Percentiles rank a stretch among this genome's conserved stretches.
Evolutionary conservation across 2,888 invertebrate species (phyloP).

Genomic region (Protodeltote pygarga): DNA sequence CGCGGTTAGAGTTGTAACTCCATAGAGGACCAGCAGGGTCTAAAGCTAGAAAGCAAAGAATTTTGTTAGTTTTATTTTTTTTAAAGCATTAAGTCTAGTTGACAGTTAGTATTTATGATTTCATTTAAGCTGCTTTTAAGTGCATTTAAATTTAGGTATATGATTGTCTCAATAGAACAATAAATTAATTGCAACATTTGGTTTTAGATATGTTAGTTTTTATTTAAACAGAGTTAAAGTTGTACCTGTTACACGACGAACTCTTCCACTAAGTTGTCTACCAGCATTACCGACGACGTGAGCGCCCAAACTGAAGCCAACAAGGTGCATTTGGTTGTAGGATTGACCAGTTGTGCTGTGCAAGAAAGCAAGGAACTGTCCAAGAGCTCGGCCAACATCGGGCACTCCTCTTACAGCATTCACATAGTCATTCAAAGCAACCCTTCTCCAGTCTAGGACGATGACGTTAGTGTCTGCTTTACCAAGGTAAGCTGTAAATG

Average conservation of each 20-base stretch:
- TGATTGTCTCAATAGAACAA: not conserved
- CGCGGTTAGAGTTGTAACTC: slow-evolving; percentile 50
- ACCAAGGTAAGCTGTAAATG: slow-evolving; percentile 60
- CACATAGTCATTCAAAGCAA: slow-evolving; percentile 62
- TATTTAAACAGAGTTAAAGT: no score
- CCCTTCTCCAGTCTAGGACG: slow-evolving; percentile 73
- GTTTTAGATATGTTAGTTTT: not conserved
- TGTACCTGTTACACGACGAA: slow-evolving; percentile 73
- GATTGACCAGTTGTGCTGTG: slow-evolving; percentile 61
- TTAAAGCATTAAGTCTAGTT: not conserved
- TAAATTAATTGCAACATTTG: not conserved
- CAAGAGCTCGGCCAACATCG: slow-evolving; percentile 71
- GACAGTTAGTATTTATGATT: no score
- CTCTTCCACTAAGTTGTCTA: slow-evolving; percentile 65
- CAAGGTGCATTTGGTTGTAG: slow-evolving; percentile 68
- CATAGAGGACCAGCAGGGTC: slow-evolving; percentile 67
- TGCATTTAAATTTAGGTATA: not conserved
- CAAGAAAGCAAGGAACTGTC: slow-evolving; percentile 72
- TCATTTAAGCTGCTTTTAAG: no score
- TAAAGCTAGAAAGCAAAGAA: slow-evolving; percentile 49
- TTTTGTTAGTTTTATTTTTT: no score
- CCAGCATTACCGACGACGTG: slow-evolving; percentile 80
- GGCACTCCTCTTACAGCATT: slow-evolving; percentile 70
- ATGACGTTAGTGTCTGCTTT: slow-evolving; percentile 73
- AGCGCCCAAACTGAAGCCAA: slow-evolving; percentile 82